phyloP scores from a whole-genome alignment of 2,888 invertebrate genomes.

The Diaphora mendica region DNA sequence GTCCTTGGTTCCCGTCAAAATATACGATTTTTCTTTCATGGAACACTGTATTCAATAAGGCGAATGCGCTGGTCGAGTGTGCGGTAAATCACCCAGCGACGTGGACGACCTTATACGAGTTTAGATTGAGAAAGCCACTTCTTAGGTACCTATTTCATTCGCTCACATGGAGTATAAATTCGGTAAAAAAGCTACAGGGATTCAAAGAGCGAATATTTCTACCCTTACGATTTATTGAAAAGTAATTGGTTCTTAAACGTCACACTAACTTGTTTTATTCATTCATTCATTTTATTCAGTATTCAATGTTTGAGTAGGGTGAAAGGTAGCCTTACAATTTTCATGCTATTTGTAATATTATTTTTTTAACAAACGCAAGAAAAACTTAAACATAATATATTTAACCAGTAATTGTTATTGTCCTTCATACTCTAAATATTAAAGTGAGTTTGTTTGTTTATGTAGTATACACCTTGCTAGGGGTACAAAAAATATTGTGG shows the following conservation, averaged over 20 bases:
- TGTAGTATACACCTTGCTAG: background rate
- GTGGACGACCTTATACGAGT: slow-evolving; percentile 58
- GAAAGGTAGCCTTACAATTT: background rate
- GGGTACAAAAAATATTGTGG: background rate
- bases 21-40: slow-evolving; percentile 81
- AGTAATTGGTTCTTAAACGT: slow-evolving; percentile 15
- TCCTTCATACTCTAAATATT: background rate
- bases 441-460: background rate
- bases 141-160: slow-evolving; percentile 46
- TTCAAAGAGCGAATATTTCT: slow-evolving; percentile 31
- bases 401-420: background rate
- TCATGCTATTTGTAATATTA: slow-evolving; percentile 25
- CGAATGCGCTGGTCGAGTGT: slow-evolving; percentile 62
- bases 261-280: slow-evolving; percentile 15
- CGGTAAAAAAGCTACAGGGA: slow-evolving; percentile 12
- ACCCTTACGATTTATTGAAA: slow-evolving; percentile 18
- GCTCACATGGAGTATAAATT: slow-evolving; percentile 33
- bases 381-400: background rate
- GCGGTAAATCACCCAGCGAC: slow-evolving; percentile 75
- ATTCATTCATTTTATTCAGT: slow-evolving; percentile 23
- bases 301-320: slow-evolving; percentile 1
- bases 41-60: slow-evolving; percentile 80
- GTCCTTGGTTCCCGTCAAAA: slow-evolving; percentile 73
- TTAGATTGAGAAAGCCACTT: slow-evolving; percentile 59
- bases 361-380: slow-evolving; percentile 6